These are phyloP conservation scores for Heliconius eleuchia DNA, from an alignment of 1,140 invertebrate genomes.

Conservation along the genomic window DNA sequence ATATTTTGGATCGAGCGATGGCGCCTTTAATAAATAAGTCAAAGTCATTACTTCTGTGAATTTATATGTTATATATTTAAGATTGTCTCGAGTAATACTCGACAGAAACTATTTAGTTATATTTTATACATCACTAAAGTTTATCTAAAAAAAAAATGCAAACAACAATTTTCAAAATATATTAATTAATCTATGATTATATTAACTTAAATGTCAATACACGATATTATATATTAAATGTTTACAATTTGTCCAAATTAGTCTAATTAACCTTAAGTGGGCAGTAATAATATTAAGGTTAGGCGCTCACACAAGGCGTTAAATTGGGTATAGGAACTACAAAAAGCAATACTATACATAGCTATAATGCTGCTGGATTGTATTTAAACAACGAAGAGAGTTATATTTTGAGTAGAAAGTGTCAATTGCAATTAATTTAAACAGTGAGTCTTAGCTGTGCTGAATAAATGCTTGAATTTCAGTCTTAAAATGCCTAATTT, in stretches of 20 bases:
- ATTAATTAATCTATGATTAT: slow-evolving; percentile 42
- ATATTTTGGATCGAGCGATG: neutral
- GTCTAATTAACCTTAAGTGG: slow-evolving; percentile 31
- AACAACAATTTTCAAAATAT: slow-evolving; percentile 37
- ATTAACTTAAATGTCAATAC: slow-evolving; percentile 34
- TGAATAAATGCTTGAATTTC: slow-evolving; percentile 19
- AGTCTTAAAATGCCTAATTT: slow-evolving; percentile 22
- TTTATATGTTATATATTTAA: neutral
- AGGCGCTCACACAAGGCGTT: slow-evolving; percentile 45
- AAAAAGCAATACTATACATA: slow-evolving; percentile 50
- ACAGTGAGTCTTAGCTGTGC: neutral
- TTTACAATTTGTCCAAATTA: slow-evolving; percentile 30
- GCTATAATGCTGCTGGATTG: slow-evolving; percentile 46
- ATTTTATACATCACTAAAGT: neutral
- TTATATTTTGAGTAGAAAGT: neutral
- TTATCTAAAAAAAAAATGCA: slow-evolving; percentile 1
- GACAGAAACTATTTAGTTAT: neutral
- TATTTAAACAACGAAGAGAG: neutral
- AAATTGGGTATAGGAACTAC: slow-evolving; percentile 57
- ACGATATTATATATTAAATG: slow-evolving; percentile 21
- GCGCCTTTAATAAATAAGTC: neutral
- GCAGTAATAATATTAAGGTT: slow-evolving; percentile 41
- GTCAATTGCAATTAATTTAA: slow-evolving; percentile 2
- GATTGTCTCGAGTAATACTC: neutral
- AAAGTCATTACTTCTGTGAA: neutral